These are phyloP conservation scores for Upupa epops DNA, from an alignment of 2,113 vertebrate species.

Conservation along the genomic window DNA sequence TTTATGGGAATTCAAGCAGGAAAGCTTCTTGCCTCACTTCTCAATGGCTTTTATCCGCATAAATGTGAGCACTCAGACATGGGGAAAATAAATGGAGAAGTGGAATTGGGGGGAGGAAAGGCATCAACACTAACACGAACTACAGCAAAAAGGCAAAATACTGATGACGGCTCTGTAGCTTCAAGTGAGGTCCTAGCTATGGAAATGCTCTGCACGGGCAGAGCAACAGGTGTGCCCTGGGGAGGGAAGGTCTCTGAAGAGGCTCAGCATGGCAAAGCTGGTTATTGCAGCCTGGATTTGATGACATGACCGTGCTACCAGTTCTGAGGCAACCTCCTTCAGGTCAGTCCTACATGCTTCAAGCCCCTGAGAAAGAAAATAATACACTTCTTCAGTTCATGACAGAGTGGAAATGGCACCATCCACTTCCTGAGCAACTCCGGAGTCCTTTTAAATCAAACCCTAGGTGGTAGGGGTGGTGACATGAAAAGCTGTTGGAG, in stretches of 20 bases:
- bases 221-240: neutral
- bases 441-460: neutral
- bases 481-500: neutral
- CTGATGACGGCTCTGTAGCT: neutral
- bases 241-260: neutral
- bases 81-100: neutral
- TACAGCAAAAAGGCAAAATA: neutral
- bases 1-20: neutral
- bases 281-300: neutral
- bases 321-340: neutral
- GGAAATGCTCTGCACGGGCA: neutral
- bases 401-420: neutral
- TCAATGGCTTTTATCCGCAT: neutral
- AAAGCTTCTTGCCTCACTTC: neutral
- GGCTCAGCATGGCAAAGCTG: fast-evolving
- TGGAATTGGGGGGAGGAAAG: neutral
- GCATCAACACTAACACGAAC: neutral
- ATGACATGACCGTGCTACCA: neutral
- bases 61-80: neutral
- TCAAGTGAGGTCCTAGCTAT: neutral
- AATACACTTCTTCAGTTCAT: neutral
- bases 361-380: neutral
- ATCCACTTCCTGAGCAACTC: neutral
- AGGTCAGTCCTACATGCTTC: neutral
- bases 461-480: neutral